Percentiles rank a stretch among this genome's conserved stretches.
Evolutionary conservation across 2,797 vertebrate genomes (phyloP).

Genomic region (Acanthiza pusilla): DNA sequence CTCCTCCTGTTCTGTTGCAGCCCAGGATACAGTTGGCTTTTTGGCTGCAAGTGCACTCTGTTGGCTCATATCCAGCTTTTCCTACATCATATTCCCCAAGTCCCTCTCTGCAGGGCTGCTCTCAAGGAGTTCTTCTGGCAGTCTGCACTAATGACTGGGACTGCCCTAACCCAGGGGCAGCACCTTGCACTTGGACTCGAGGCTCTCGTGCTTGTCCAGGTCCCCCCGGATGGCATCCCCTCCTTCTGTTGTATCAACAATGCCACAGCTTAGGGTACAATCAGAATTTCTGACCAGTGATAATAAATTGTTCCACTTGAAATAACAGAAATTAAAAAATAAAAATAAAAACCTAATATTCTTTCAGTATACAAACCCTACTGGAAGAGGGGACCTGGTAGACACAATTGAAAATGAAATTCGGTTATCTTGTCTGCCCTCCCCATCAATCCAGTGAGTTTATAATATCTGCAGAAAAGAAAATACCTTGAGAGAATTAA

Average conservation of each 20-base stretch:
- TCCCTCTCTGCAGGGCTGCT: neutral
- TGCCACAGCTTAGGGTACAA: neutral
- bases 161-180: neutral
- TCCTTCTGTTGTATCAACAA: neutral
- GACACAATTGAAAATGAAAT: neutral
- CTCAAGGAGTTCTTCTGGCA: neutral
- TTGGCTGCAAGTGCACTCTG: neutral
- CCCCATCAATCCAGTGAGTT: neutral
- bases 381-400: neutral
- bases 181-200: neutral
- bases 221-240: neutral
- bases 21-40: neutral
- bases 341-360: neutral
- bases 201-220: neutral
- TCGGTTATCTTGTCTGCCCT: neutral
- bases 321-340: neutral
- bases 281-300: neutral
- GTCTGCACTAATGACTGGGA: neutral
- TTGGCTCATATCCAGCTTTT: neutral
- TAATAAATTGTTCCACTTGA: neutral
- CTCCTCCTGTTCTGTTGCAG: neutral
- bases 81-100: neutral
- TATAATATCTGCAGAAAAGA: neutral
- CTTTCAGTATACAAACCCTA: neutral
- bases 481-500: neutral